Base-by-base conservation (phyloP, 1,140 invertebrate species). In the Globodera ellingtonae region DNA sequence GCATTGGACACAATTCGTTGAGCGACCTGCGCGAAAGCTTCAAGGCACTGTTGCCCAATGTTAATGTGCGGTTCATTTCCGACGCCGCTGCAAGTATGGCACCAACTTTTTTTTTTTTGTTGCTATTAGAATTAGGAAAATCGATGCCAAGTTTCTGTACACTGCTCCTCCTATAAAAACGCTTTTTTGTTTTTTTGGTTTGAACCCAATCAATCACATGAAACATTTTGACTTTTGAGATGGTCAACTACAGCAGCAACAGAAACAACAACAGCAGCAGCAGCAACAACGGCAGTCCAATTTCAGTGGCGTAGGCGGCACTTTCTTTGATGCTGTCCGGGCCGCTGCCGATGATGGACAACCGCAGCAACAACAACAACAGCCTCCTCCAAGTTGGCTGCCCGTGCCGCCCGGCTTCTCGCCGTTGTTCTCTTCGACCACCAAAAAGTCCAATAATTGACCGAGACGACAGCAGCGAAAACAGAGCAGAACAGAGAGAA, bases 41-140 rank as follows among this genome's bases (percentile, higher is more conserved):
- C 77, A 86, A 83, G 62, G 85, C 85, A 0, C 21, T 86, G 65
- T 70, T 86, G n/a, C 85, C 85, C 8, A 86, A 86, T 79, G 85
- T 86, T 9, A 86, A 86, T 71, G 85, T 86, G 10, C 79, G 80
- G 6, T 86, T 86, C 72, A 62, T 81, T 4, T 82, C 81, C 18
- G 66, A 76, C 8, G 56, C 52, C 35, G 79, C 72, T 79, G 13
- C 10, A 77, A 47, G n/a, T 81, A 62, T 79, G 35, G 24, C 1
- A 46, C 66, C 7, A 35, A 48, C n/a, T n/a, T n/a, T 35, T 35
- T 35, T 35, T 35, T 35, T 35, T 35, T 35, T 35, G 0, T 35
- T 35, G 35, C 35, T 3, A 35, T 35, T 35, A 3, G 35, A 35
- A 35, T 35, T 35, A 35, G 35, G 35, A 35, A 35, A 35, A 35